Evolutionary conservation across 2,113 vertebrate genomes (phyloP).

Genomic region (Microcebus tavaratra): DNA sequence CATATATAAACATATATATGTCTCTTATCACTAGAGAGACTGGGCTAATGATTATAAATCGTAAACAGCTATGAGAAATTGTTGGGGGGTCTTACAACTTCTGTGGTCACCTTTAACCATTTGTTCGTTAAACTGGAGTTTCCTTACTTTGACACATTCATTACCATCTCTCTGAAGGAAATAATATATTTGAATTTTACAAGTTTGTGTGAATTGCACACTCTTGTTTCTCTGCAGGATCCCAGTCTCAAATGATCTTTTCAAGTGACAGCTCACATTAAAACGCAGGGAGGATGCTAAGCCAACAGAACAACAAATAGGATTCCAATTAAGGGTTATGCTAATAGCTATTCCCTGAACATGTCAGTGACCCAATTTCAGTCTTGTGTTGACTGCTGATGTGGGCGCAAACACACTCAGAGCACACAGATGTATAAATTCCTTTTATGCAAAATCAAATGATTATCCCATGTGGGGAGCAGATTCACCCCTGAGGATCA

Average conservation of each 20-base stretch:
- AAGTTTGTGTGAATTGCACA: not conserved
- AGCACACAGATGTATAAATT: not conserved
- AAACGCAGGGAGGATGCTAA: not conserved
- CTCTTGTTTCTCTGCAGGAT: not conserved
- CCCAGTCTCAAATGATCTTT: not conserved
- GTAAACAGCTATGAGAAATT: not conserved
- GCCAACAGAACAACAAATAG: not conserved
- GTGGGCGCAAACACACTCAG: not conserved
- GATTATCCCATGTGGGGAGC: not conserved
- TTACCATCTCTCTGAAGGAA: not conserved
- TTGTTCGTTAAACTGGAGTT: not conserved
- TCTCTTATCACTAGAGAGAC: not conserved
- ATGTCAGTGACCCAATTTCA: not conserved
- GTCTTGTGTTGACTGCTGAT: not conserved
- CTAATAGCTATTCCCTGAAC: not conserved
- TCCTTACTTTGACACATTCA: not conserved
- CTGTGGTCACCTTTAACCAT: not conserved
- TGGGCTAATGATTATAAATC: not conserved
- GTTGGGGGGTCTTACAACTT: not conserved
- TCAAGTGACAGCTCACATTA: not conserved
- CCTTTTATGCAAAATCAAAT: not conserved
- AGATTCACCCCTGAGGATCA: not conserved
- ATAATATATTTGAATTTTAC: conserved; percentile 4
- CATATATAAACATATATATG: not conserved
- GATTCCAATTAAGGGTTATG: not conserved